These are phyloP conservation scores for Barbus barbus DNA, from an alignment of 2,113 vertebrate species.

Conservation along the genomic window DNA sequence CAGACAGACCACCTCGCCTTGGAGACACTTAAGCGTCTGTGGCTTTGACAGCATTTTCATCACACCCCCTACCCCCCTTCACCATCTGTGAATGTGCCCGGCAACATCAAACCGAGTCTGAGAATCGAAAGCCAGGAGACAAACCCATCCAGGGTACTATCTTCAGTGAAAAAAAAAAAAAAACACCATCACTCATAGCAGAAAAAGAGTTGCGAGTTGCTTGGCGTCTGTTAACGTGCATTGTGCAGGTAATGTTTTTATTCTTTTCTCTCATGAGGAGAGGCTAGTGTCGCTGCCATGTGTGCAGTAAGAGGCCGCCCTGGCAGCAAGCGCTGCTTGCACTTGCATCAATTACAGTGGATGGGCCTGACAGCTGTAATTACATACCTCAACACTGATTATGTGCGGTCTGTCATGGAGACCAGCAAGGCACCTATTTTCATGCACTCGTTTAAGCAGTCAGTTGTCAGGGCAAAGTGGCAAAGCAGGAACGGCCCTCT, in stretches of 20 bases:
- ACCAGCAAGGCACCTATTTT: slow-evolving; percentile 78
- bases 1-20: slow-evolving; percentile 50
- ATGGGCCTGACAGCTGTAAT: slow-evolving; percentile 88
- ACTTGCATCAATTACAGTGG: slow-evolving; percentile 84
- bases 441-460: slow-evolving; percentile 69
- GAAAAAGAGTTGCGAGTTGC: slow-evolving; percentile 17
- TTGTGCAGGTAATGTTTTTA: slow-evolving; percentile 50
- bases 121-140: slow-evolving; percentile 41
- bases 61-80: slow-evolving; percentile 44
- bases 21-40: slow-evolving; percentile 53
- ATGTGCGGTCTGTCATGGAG: slow-evolving; percentile 79
- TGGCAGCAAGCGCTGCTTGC: slow-evolving; percentile 73
- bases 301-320: slow-evolving; percentile 41
- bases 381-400: slow-evolving; percentile 85
- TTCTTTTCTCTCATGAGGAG: slow-evolving; percentile 30
- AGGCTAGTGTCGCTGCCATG: slow-evolving; percentile 35
- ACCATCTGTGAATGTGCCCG: slow-evolving; percentile 47
- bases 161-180: background rate
- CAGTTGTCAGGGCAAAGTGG: slow-evolving; percentile 74
- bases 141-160: background rate
- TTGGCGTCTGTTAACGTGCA: slow-evolving; percentile 47
- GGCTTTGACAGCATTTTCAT: slow-evolving; percentile 56
- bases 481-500: slow-evolving; percentile 60
- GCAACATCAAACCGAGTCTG: slow-evolving; percentile 44
- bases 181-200: background rate